Conservation (phyloP, 2,888 invertebrate species). For the Oscheius sp. region DNA sequence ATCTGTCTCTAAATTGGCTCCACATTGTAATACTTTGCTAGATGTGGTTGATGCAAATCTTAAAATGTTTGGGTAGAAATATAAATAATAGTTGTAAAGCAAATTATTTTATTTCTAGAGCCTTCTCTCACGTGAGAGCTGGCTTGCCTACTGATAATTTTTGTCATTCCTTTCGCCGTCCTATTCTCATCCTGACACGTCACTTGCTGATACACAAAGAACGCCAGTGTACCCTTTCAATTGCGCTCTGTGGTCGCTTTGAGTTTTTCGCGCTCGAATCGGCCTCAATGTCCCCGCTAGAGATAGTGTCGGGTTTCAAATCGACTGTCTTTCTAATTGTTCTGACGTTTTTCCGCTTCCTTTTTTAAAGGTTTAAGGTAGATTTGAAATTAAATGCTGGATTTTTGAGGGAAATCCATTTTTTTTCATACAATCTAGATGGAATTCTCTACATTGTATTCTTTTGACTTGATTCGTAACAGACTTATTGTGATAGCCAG, state of each 20-base stretch:
- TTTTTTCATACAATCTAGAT: background rate
- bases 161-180: background rate
- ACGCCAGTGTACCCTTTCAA: slow-evolving; percentile 5
- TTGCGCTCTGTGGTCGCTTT: background rate
- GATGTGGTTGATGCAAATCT: background rate
- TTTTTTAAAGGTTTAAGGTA: no score
- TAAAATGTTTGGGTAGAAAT: background rate
- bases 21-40: background rate
- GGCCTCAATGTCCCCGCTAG: background rate
- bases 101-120: background rate
- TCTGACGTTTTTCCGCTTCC: background rate
- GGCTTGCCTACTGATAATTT: slow-evolving; percentile 4
- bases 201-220: background rate
- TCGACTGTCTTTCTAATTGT: background rate
- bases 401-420: background rate
- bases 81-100: background rate
- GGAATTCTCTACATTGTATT: background rate
- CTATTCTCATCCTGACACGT: slow-evolving; percentile 4
- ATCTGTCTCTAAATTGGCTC: background rate
- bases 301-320: slow-evolving; percentile 4
- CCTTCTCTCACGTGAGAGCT: background rate
- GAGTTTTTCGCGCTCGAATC: background rate
- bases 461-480: background rate
- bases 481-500: background rate
- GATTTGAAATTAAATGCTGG: background rate